Percentiles rank a stretch among this genome's conserved stretches.
These are phyloP conservation scores for Leptinotarsa texana DNA, from an alignment of 1,140 invertebrate species.

Conservation along the genomic window DNA sequence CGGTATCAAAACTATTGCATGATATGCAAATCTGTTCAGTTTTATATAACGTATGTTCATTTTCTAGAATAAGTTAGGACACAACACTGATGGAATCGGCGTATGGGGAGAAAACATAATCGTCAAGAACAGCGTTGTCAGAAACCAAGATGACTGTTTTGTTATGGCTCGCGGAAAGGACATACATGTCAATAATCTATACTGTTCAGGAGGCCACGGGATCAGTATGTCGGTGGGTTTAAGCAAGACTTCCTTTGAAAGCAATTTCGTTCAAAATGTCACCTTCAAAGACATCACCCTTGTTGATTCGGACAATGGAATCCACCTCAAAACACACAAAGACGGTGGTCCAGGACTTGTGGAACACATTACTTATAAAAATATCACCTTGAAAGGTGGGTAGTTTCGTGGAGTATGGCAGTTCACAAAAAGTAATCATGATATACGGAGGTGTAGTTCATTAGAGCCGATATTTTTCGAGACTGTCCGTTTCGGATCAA, in stretches of 20 bases:
- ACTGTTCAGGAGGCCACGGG: constrained; percentile 35
- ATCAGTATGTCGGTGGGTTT: constrained; percentile 35
- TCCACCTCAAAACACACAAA: constrained; percentile 35
- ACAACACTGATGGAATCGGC: constrained; percentile 37
- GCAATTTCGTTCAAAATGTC: constrained; percentile 29
- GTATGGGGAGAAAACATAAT: constrained; percentile 21
- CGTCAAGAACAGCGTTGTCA: constrained; percentile 28
- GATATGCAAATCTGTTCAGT: background rate
- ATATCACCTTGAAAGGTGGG: constrained; percentile 31
- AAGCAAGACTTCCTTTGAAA: constrained; percentile 24
- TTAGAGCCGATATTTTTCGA: too few relatives aligned
- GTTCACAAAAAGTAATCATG: too few relatives aligned
- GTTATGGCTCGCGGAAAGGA: constrained; percentile 28
- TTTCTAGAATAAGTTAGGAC: constrained; percentile 13
- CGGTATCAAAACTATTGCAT: too few relatives aligned
- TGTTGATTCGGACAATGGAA: constrained; percentile 31
- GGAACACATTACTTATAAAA: constrained; percentile 32
- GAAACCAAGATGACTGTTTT: constrained; percentile 37
- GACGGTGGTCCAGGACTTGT: constrained; percentile 31
- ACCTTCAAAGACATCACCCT: constrained; percentile 29
- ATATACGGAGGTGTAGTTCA: too few relatives aligned
- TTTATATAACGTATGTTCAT: background rate
- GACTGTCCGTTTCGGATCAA: too few relatives aligned
- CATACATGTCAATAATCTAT: constrained; percentile 23
- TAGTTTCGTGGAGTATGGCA: background rate